These are phyloP conservation scores for Alectoris magna DNA, from an alignment of 2,797 vertebrate genomes.

Conservation along the genomic window DNA sequence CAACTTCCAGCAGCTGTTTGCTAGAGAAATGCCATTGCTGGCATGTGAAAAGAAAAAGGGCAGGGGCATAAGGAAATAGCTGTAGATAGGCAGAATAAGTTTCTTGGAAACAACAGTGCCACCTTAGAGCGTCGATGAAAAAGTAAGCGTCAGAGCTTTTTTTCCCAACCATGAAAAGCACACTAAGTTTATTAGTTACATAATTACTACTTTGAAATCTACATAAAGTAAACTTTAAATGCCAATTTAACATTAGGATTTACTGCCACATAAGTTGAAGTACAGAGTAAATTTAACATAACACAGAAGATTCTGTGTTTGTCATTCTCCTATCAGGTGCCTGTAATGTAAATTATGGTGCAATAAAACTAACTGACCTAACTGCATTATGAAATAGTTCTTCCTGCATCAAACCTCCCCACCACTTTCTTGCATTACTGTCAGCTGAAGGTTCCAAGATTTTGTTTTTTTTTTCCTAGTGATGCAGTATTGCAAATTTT, in stretches of 20 bases:
- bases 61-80: neutral
- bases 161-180: neutral
- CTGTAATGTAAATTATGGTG: neutral
- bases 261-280: neutral
- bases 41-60: neutral
- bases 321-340: neutral
- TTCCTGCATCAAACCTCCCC: neutral
- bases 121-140: neutral
- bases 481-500: neutral
- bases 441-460: neutral
- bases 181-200: fast-evolving
- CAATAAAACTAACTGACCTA: neutral
- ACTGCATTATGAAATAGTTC: neutral
- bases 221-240: neutral
- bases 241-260: neutral
- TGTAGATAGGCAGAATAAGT: neutral
- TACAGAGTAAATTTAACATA: neutral
- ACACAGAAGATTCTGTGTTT: neutral
- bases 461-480: neutral
- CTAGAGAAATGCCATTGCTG: neutral
- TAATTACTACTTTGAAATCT: neutral
- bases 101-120: neutral
- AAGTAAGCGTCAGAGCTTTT: neutral
- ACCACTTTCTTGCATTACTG: neutral
- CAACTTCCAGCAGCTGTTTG: neutral